Percentiles rank a stretch among this genome's conserved stretches.
phyloP scores from a whole-genome alignment of 2,113 vertebrate species.

The Acanthisitta chloris region DNA sequence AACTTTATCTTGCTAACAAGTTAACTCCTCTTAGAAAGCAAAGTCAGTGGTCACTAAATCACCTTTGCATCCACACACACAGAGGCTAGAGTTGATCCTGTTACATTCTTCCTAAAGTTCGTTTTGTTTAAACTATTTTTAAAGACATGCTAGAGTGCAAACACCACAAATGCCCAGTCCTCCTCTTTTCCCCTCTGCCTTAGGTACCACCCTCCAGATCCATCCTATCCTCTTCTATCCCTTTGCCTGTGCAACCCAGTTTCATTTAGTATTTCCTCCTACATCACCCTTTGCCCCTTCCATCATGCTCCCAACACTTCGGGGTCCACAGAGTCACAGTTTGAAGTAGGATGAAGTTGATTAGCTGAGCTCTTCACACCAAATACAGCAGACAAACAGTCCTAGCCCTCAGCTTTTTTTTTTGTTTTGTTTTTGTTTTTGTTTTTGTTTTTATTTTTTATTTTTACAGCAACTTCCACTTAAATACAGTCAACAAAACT shows the following conservation, averaged over 20 bases:
- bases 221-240: background rate
- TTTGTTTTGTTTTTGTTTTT: no score
- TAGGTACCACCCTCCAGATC: background rate
- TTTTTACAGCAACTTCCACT: background rate
- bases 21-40: background rate
- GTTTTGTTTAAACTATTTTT: background rate
- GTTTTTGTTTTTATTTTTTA: no score
- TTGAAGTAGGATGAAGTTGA: background rate
- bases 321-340: background rate
- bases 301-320: background rate
- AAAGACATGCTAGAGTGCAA: background rate
- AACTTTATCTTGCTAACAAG: background rate
- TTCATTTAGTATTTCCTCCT: background rate
- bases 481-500: no score
- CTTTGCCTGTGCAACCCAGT: background rate
- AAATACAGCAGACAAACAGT: background rate
- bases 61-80: fast-evolving
- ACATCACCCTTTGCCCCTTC: background rate
- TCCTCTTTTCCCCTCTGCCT: no score
- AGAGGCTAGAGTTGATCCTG: background rate
- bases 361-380: background rate
- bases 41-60: background rate
- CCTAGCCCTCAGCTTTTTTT: background rate
- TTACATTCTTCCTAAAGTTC: background rate
- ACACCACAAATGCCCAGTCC: background rate